These are phyloP conservation scores for Nasonia giraulti DNA, from an alignment of 1,140 invertebrate species.

Conservation along the genomic window DNA sequence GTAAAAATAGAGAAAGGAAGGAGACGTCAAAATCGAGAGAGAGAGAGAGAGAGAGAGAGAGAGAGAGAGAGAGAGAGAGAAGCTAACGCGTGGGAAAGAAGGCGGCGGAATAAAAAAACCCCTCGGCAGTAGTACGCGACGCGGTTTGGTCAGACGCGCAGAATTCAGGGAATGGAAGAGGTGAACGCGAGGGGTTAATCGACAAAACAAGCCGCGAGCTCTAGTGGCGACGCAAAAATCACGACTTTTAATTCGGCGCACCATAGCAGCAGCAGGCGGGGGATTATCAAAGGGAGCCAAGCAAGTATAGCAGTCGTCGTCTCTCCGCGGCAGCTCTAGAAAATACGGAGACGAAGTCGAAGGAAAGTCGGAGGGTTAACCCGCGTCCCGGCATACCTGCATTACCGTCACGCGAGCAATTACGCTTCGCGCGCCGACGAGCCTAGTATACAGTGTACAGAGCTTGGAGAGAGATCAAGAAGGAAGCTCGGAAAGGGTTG, in stretches of 20 bases:
- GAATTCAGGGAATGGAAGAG: not conserved
- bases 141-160: not conserved
- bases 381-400: constrained; percentile 59
- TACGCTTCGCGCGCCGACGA: constrained; percentile 60
- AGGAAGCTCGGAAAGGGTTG: constrained; percentile 58
- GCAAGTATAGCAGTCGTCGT: not conserved
- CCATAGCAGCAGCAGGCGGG: not conserved
- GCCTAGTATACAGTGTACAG: not conserved
- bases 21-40: not conserved
- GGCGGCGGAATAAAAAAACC: not conserved
- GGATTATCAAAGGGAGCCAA: constrained; percentile 1
- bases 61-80: not conserved
- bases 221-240: constrained; percentile 9
- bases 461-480: constrained; percentile 17
- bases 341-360: not conserved
- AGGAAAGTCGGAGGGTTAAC: not conserved
- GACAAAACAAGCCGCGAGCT: constrained; percentile 26
- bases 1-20: not conserved
- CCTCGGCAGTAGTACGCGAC: not conserved
- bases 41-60: not conserved
- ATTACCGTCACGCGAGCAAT: constrained; percentile 73
- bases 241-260: not conserved
- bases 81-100: too few species aligned
- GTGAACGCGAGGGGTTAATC: not conserved
- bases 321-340: not conserved